Conservation (phyloP, 2,888 invertebrate species). For the Drosophila setosimentum region DNA sequence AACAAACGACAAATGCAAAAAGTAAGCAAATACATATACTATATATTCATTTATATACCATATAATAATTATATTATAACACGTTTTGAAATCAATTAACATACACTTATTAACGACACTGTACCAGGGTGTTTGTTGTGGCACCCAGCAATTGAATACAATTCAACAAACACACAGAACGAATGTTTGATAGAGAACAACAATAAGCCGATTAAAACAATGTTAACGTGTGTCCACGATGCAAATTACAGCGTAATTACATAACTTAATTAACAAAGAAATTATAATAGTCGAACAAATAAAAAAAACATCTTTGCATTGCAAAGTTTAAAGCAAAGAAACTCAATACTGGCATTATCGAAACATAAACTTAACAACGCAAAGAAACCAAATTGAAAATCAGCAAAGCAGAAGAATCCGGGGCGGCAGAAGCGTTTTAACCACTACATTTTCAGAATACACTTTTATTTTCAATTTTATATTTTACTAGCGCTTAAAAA, state of each 20-base stretch:
- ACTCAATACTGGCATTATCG: conserved; percentile 1
- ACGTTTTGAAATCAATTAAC: conserved; percentile 14
- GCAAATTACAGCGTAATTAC: conserved; percentile 44
- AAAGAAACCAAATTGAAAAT: not conserved
- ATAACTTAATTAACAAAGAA: conserved; percentile 44
- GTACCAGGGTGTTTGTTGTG: not conserved
- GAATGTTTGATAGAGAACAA: conserved; percentile 11
- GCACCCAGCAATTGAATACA: conserved; percentile 1
- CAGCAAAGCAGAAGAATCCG: not conserved
- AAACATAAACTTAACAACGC: not conserved
- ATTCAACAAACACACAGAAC: conserved; percentile 11
- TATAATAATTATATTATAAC: conserved; percentile 11
- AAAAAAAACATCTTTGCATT: conserved; percentile 58
- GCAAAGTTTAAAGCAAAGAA: conserved; percentile 52
- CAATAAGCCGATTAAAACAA: conserved; percentile 13
- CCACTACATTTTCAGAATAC: not conserved
- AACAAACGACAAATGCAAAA: not conserved
- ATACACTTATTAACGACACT: conserved; percentile 9
- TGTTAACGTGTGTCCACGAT: conserved; percentile 37
- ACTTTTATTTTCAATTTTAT: not conserved
- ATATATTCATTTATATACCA: conserved; percentile 18
- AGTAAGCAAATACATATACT: conserved; percentile 30
- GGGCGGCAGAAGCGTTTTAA: not conserved
- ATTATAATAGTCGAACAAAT: conserved; percentile 55
- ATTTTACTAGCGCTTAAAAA: not conserved